Evolutionary conservation across 2,888 invertebrate species (phyloP).

Genomic region (Aleiodes leptofemur): DNA sequence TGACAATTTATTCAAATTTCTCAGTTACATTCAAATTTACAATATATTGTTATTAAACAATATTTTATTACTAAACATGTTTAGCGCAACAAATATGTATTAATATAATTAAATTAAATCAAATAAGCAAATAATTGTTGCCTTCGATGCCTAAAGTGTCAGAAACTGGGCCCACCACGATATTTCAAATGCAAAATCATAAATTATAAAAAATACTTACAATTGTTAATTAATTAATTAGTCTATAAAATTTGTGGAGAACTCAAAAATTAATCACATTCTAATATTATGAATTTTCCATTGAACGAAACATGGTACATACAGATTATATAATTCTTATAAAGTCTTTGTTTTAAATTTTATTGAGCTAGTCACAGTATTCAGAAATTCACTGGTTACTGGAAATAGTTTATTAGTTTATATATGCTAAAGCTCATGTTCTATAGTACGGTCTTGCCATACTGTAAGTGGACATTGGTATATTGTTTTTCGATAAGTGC

Average conservation of each 20-base stretch:
- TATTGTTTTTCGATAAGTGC: slow-evolving; percentile 77
- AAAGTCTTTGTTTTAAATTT: slow-evolving; percentile 22
- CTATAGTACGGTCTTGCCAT: slow-evolving; percentile 83
- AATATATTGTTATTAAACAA: too few relatives aligned
- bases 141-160: too few relatives aligned
- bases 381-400: slow-evolving; percentile 14
- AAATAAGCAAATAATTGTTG: too few relatives aligned
- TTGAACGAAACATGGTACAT: neutral
- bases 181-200: slow-evolving; percentile 9
- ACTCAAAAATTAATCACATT: slow-evolving; percentile 26
- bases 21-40: too few relatives aligned
- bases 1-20: too few relatives aligned
- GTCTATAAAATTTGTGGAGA: neutral
- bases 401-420: slow-evolving; percentile 3
- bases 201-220: neutral
- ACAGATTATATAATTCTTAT: slow-evolving; percentile 4
- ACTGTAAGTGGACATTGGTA: slow-evolving; percentile 90
- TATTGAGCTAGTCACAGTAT: slow-evolving; percentile 37
- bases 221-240: neutral
- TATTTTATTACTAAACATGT: too few relatives aligned
- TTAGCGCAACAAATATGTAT: too few relatives aligned
- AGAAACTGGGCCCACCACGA: too few relatives aligned
- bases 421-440: slow-evolving; percentile 71
- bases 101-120: too few relatives aligned
- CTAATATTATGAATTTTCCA: too few relatives aligned